phyloP scores from a whole-genome alignment of 1,140 invertebrate genomes.

The Orius laevigatus region DNA sequence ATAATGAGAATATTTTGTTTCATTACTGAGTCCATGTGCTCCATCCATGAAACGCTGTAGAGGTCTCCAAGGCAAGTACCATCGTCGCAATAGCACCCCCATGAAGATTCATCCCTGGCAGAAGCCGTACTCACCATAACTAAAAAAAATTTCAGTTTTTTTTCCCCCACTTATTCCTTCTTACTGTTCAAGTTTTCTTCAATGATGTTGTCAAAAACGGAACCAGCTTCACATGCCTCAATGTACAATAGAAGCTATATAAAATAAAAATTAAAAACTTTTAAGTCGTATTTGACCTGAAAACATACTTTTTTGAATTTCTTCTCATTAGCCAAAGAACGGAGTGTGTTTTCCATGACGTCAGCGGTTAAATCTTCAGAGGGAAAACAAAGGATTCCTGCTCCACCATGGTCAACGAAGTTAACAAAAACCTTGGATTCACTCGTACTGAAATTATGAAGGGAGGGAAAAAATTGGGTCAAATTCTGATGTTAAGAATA shows the following conservation, averaged over 20 bases:
- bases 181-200: conserved; percentile 36
- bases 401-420: conserved; percentile 48
- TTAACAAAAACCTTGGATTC: conserved; percentile 46
- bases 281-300: neutral
- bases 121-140: conserved; percentile 49
- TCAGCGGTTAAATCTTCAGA: conserved; percentile 22
- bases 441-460: conserved; percentile 30
- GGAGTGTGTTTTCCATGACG: conserved; percentile 17
- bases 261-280: neutral
- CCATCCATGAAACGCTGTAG: conserved; percentile 49
- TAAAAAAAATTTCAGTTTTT: neutral
- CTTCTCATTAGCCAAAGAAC: neutral
- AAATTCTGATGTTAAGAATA: neutral
- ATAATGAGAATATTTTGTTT: no score
- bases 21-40: conserved; percentile 39
- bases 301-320: neutral
- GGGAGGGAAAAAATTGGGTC: neutral
- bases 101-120: conserved; percentile 39
- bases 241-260: conserved; percentile 43
- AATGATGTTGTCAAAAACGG: conserved; percentile 43
- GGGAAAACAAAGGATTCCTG: conserved; percentile 40
- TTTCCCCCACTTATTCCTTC: conserved; percentile 4
- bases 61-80: conserved; percentile 42
- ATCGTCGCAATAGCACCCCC: conserved; percentile 40
- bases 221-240: conserved; percentile 50